Conservation (phyloP, 53 echinoderm and acorn worm species). For the Glandiceps talaboti region DNA sequence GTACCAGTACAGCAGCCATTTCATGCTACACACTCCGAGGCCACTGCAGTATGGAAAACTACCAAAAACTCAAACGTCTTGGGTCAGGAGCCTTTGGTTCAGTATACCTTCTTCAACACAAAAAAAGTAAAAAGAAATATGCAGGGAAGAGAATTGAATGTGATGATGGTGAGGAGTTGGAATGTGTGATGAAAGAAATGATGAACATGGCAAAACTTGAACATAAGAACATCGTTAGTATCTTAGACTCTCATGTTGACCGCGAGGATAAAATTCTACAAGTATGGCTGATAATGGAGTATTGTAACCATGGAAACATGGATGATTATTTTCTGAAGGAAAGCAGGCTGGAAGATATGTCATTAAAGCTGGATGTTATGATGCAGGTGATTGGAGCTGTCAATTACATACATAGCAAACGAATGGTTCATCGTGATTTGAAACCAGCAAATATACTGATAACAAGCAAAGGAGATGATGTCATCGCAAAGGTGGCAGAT, state of each 20-base stretch:
- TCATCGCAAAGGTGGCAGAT: background rate
- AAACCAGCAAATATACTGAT: slow-evolving; percentile 36
- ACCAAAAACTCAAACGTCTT: background rate
- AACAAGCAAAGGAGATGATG: background rate
- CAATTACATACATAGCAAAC: background rate
- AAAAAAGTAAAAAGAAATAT: background rate
- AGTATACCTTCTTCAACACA: background rate
- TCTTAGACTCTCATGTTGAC: no score
- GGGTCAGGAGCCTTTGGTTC: background rate
- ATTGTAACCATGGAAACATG: background rate
- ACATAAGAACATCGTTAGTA: background rate
- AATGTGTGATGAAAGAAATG: background rate
- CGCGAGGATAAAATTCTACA: background rate
- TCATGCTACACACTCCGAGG: no score
- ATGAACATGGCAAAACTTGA: background rate
- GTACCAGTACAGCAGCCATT: no score
- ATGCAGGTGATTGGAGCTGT: background rate
- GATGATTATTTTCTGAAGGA: background rate
- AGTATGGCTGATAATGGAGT: background rate
- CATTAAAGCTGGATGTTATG: background rate
- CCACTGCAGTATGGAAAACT: no score
- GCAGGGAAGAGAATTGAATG: background rate
- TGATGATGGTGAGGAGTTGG: background rate
- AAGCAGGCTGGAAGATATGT: background rate
- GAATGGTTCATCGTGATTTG: slow-evolving; percentile 14